Base-by-base conservation (phyloP, 2,113 vertebrate genomes). In the Climacteris rufus region DNA sequence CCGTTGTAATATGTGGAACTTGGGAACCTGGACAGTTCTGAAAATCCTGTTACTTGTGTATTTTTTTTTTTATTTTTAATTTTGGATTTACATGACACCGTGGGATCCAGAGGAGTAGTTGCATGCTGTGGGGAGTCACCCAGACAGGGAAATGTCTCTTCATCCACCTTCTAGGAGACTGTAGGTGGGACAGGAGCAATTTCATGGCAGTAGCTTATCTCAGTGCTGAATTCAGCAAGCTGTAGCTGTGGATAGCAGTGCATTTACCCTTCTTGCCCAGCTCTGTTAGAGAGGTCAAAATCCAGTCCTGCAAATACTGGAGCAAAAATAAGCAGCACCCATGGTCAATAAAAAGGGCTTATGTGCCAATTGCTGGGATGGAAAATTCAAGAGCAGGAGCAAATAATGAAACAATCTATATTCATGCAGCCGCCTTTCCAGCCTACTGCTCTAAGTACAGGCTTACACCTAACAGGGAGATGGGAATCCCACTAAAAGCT, bases 381-480 rank as follows among this genome's bases (percentile, higher is more conserved):
- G 94, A 89, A 95, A 92, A 93, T 89, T 92, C 86, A 93, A 95
- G 94, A 93, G 88, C 88, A 81, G 88, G 80, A 96, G 82, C 93
- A 95, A 95, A 89, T 96, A 94, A 96, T 93, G 96, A 93, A 94
- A 93, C 90, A 70, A 93, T 97, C 90, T 96, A 61, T 95, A 97
- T 97, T 95, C 95, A 93, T 87, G 83, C 87, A 91, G 78, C 57
- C 66, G 17, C 90, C 84, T 91, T 95, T 78, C 91, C 87, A 95
- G 87, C 74, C 93, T 89, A 10, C 25, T 60, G 80, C 90, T 93
- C 52, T 96, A 94, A 94, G 65, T 90, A 86, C 10, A 0, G 83
- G 76, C 83, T 95, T 89, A 94, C 83, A 71, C 88, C 90, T 92
- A 47, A 52, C 60, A 1, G 0, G 42, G 79, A 91, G 90, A 81